A percentile compares a stretch with the other conserved stretches of the same genome.
These are phyloP conservation scores for Conus canariensis DNA, from an alignment of 2,888 invertebrate species.

Conservation along the genomic window DNA sequence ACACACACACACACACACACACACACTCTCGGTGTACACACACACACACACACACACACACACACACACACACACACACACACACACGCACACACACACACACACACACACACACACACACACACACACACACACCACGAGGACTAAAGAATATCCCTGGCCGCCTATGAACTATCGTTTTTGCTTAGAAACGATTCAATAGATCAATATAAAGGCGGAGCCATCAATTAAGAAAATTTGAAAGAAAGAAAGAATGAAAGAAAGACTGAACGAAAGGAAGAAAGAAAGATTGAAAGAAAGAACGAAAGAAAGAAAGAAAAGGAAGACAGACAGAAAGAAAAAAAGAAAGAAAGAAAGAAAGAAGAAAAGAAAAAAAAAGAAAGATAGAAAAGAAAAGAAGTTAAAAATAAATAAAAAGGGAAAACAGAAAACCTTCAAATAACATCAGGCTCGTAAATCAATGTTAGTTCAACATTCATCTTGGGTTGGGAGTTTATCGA, in stretches of 20 bases:
- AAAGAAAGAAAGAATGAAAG: too few relatives aligned
- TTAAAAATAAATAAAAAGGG: too few relatives aligned
- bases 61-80: conserved; percentile 24
- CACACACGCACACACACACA: conserved; percentile 3
- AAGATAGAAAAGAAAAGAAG: too few relatives aligned
- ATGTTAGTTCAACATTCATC: too few relatives aligned
- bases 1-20: background rate
- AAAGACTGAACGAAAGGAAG: background rate
- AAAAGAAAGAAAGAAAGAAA: background rate
- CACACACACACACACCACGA: background rate
- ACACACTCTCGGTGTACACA: background rate
- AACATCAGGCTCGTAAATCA: too few relatives aligned
- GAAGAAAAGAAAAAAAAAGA: background rate
- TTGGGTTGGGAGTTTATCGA: too few relatives aligned
- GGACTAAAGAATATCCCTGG: too few relatives aligned
- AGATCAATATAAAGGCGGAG: too few relatives aligned
- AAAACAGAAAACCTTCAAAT: too few relatives aligned
- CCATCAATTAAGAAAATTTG: too few relatives aligned
- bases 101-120: background rate
- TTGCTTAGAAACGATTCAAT: too few relatives aligned
- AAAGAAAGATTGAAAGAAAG: background rate
- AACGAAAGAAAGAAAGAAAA: background rate
- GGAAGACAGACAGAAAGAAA: background rate
- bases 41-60: background rate
- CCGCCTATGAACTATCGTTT: too few relatives aligned